Conservation (phyloP, 1,140 invertebrate species). For the Meteorus sp. region DNA sequence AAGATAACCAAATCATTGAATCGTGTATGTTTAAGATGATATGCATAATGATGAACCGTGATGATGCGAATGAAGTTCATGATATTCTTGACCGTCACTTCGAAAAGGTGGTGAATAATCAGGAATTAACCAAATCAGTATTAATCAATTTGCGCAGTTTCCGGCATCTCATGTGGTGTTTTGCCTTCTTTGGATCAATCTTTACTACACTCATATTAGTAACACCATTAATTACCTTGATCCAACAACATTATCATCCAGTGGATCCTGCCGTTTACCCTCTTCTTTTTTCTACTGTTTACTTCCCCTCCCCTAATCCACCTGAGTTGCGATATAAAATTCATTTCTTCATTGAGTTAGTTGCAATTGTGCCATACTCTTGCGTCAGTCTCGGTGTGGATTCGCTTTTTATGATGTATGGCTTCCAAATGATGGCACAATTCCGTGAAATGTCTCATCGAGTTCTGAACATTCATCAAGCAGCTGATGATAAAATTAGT, state of each 20-base stretch:
- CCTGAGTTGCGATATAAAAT: conserved; percentile 19
- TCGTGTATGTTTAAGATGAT: conserved; percentile 9
- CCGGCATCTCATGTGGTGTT: too few relatives aligned
- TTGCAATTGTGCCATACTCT: conserved; percentile 1
- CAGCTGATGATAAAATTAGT: conserved; percentile 11
- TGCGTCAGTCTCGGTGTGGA: conserved; percentile 32
- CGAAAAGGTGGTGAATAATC: not conserved
- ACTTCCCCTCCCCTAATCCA: too few relatives aligned
- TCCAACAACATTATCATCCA: too few relatives aligned
- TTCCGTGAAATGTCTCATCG: conserved; percentile 21
- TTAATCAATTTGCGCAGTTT: conserved; percentile 13
- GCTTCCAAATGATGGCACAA: conserved; percentile 34
- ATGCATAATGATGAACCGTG: conserved; percentile 17
- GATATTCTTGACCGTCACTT: conserved; percentile 18
- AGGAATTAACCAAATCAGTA: conserved; percentile 1
- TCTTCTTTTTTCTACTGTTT: too few relatives aligned
- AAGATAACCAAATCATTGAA: too few relatives aligned
- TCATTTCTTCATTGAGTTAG: conserved; percentile 25
- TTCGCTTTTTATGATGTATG: conserved; percentile 32
- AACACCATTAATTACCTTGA: too few relatives aligned
- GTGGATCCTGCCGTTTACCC: too few relatives aligned
- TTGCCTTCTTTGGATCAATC: too few relatives aligned
- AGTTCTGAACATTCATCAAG: conserved; percentile 24
- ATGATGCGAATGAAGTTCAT: conserved; percentile 11
- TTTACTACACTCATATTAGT: too few relatives aligned